phyloP scores from a whole-genome alignment of 1,140 invertebrate species.

The Drosophila kanapiae region DNA sequence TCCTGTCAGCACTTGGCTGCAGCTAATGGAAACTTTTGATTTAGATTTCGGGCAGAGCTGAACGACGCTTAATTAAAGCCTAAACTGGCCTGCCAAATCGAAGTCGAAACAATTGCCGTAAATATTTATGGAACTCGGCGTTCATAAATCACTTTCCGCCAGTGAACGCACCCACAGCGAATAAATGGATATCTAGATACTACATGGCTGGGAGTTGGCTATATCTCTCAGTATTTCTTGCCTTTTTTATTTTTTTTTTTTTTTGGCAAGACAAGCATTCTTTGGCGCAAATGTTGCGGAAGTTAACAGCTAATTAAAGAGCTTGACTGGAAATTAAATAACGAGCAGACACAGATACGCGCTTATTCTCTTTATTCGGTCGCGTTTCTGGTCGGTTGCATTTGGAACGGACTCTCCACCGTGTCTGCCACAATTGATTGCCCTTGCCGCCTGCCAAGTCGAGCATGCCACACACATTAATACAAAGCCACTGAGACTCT shows the following conservation, averaged over 20 bases:
- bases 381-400: constrained; percentile 77
- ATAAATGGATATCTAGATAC: constrained; percentile 26
- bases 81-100: constrained; percentile 62
- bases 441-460: constrained; percentile 77
- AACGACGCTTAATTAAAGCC: constrained; percentile 57
- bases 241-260: neutral
- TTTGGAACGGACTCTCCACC: constrained; percentile 55
- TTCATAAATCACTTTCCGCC: constrained; percentile 70
- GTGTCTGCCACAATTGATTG: constrained; percentile 68
- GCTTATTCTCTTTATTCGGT: constrained; percentile 46
- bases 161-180: constrained; percentile 69
- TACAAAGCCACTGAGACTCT: neutral
- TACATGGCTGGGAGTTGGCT: constrained; percentile 30
- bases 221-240: constrained; percentile 6
- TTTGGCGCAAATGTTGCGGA: constrained; percentile 72
- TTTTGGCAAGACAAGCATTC: constrained; percentile 56
- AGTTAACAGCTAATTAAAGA: constrained; percentile 81
- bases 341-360: constrained; percentile 42
- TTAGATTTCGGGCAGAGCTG: constrained; percentile 39
- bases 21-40: constrained; percentile 46
- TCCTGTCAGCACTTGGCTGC: constrained; percentile 61
- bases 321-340: constrained; percentile 78
- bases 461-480: constrained; percentile 67
- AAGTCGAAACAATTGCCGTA: constrained; percentile 65
- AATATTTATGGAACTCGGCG: constrained; percentile 64